phyloP scores from a whole-genome alignment of 2,113 vertebrate species.

The Trinectes maculatus region DNA sequence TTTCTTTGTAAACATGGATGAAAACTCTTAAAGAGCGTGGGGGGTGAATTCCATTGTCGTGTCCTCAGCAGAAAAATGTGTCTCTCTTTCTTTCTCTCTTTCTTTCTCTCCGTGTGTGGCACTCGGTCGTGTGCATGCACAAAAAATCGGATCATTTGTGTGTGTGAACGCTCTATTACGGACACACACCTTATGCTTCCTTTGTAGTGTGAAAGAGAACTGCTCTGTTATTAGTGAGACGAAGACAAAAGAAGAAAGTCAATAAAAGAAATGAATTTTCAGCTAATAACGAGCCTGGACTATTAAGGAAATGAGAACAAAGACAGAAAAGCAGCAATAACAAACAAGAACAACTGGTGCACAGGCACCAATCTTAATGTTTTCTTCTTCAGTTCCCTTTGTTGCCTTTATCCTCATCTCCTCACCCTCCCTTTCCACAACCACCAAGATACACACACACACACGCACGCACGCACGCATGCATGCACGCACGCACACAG shows the following conservation, averaged over 20 bases:
- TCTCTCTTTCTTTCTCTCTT: not conserved
- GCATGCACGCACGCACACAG: slow-evolving; percentile 19
- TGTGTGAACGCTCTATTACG: not conserved
- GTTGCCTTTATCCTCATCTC: slow-evolving; percentile 43
- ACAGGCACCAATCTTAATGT: slow-evolving; percentile 42
- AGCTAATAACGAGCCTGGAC: slow-evolving; percentile 36
- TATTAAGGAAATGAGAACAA: slow-evolving; percentile 53
- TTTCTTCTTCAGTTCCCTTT: slow-evolving; percentile 53
- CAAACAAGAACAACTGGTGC: slow-evolving; percentile 33
- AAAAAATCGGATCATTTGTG: not conserved
- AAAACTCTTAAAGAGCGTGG: slow-evolving; percentile 17
- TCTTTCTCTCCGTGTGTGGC: no score
- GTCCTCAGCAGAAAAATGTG: slow-evolving; percentile 28
- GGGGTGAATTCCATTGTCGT: slow-evolving; percentile 53
- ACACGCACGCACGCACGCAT: slow-evolving; percentile 23
- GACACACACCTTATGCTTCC: slow-evolving; percentile 4
- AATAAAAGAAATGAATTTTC: slow-evolving; percentile 42
- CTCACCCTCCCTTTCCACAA: slow-evolving; percentile 9
- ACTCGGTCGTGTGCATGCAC: no score
- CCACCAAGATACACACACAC: not conserved
- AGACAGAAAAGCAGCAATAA: slow-evolving; percentile 25
- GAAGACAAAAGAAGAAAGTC: slow-evolving; percentile 45
- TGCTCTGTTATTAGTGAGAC: slow-evolving; percentile 7
- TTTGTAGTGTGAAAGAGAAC: slow-evolving; percentile 23
- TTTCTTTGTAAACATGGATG: slow-evolving; percentile 63